Base-by-base conservation (phyloP, 1,140 invertebrate genomes). In the Bombus huntii region DNA sequence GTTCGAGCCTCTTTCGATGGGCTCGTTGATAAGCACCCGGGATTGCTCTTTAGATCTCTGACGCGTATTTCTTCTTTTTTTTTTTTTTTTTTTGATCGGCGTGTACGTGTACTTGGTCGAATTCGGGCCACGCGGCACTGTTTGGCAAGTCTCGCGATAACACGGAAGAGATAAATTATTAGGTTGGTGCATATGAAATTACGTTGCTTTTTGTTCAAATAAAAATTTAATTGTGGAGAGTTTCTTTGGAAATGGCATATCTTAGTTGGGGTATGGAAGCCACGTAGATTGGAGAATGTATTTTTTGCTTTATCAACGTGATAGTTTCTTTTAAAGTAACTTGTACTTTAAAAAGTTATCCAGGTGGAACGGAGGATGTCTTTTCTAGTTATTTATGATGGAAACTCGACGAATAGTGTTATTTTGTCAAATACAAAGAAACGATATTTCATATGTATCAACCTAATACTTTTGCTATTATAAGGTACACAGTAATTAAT, bases 21-120 rank as follows among this genome's bases (percentile, higher is more conserved):
- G 83, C 76, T 57, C 76, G 66, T 80, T 59, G 83, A 85, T 85
- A 85, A 85, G 68, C 57, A 37, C 25, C 39, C 25, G 31, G 39
- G 78, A 85, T 85, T 57, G 66, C 76, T 80, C 77, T 80, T 80
- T 80, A 80, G 76, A 80, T 80, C 68, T 59, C 57, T 65, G 81
- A 74, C 59, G 42, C 31, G 31, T 68, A 15, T 66, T 71, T 59
- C 65, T 68, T 74, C 42, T 31, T 31, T 0, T n/a, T 4, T 28
- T 28, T 62, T 34, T 34, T 68, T 34, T 37, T 62, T 68, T 15
- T n/a, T 59, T 34, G 10, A 53, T 68, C n/a, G 65, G 22, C 18
- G 68, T 37, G 77, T 78, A 70, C 76, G 53, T 59, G 66, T 57
- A 15, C 37, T 15, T 8, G 53, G 12, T 31, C 8, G 83, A 53